phyloP scores from a whole-genome alignment of 2,888 invertebrate species.

The Dynastes hyllus region DNA sequence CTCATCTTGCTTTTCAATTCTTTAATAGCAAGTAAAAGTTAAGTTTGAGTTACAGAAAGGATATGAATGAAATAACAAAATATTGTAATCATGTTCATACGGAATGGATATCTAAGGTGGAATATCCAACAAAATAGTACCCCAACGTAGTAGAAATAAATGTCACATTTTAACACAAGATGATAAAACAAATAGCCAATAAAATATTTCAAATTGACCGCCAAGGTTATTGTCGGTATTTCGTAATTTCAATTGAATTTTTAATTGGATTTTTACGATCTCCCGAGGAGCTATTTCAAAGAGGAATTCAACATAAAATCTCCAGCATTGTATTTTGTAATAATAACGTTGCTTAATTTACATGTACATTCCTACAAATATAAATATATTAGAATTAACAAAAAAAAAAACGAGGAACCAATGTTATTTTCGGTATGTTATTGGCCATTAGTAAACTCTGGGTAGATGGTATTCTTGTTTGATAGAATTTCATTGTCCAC shows the following conservation, averaged over 20 bases:
- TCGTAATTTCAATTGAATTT: not conserved
- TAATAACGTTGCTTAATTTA: not conserved
- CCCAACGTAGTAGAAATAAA: not conserved
- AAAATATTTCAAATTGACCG: not conserved
- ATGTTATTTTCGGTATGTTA: too few species aligned
- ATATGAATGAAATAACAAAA: too few species aligned
- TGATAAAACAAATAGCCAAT: not conserved
- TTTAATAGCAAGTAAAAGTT: too few species aligned
- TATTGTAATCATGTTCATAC: too few species aligned
- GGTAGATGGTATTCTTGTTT: not conserved
- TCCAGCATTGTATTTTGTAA: slow-evolving; percentile 1
- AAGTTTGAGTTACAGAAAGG: too few species aligned
- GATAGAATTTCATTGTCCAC: slow-evolving; percentile 1
- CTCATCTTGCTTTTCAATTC: too few species aligned
- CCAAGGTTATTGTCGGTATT: not conserved
- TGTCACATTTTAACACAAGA: slow-evolving; percentile 6
- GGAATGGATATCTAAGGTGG: too few species aligned
- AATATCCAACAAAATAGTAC: not conserved
- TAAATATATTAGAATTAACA: slow-evolving; percentile 9
- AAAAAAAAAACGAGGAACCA: too few species aligned
- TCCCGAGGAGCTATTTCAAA: slow-evolving; percentile 5
- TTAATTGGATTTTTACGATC: slow-evolving; percentile 14
- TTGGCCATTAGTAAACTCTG: not conserved
- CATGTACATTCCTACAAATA: not conserved
- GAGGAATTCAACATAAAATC: not conserved